These are phyloP conservation scores for Eubucco bourcierii DNA, from an alignment of 2,113 vertebrate species.

Conservation along the genomic window DNA sequence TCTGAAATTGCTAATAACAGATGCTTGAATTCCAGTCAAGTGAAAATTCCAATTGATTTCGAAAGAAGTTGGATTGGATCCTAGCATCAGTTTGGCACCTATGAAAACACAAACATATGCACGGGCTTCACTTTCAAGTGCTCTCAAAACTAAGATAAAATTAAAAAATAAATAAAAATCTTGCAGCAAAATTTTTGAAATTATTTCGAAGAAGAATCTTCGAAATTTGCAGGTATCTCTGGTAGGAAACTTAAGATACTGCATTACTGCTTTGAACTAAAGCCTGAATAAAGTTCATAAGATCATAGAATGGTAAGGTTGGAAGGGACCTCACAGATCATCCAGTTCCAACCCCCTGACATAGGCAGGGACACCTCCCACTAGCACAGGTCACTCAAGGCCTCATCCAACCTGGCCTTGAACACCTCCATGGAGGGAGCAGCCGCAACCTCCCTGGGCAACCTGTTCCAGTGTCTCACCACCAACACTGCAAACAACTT, in stretches of 20 bases:
- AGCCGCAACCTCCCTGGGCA: too few relatives aligned
- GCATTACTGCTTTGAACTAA: background rate
- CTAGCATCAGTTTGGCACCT: slow-evolving; percentile 66
- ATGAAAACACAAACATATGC: slow-evolving; percentile 47
- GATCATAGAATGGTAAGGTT: too few relatives aligned
- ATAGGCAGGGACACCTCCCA: too few relatives aligned
- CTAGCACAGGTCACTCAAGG: too few relatives aligned
- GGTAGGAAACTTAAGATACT: background rate
- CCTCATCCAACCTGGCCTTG: too few relatives aligned
- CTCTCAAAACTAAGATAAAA: background rate
- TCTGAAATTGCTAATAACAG: slow-evolving; percentile 55
- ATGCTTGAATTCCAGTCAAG: slow-evolving; percentile 60
- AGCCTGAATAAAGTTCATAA: too few relatives aligned
- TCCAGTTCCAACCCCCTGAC: too few relatives aligned
- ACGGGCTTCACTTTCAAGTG: slow-evolving; percentile 3
- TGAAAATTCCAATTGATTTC: slow-evolving; percentile 64
- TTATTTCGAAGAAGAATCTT: background rate
- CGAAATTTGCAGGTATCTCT: background rate
- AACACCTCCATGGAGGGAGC: too few relatives aligned
- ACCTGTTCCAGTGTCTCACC: too few relatives aligned
- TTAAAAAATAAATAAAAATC: background rate
- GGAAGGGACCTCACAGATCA: too few relatives aligned
- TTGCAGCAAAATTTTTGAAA: background rate
- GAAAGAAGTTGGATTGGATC: slow-evolving; percentile 44
- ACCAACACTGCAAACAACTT: too few relatives aligned